Evolutionary conservation across 2,888 invertebrate species (phyloP).

Genomic region (Melieria picta): DNA sequence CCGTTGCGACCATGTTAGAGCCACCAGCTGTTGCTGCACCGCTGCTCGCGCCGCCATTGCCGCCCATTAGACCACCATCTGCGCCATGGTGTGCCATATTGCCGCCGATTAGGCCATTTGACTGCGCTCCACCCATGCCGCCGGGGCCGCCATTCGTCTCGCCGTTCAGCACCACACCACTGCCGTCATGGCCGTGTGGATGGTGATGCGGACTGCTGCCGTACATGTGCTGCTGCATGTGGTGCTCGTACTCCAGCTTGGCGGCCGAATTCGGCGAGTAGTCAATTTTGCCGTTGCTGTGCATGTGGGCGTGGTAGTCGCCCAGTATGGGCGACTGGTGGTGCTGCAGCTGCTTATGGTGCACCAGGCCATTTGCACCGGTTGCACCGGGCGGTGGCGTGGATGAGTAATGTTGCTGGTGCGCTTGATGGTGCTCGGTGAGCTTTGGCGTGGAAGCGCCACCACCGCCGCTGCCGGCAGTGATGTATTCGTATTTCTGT

Average conservation of each 20-base stretch:
- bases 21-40: constrained; percentile 36
- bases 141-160: constrained; percentile 41
- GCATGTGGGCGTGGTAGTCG: constrained; percentile 54
- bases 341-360: constrained; percentile 52
- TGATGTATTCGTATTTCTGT: constrained; percentile 65
- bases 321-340: constrained; percentile 51
- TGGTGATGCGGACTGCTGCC: constrained; percentile 58
- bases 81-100: constrained; percentile 32
- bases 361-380: constrained; percentile 50
- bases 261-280: constrained; percentile 56
- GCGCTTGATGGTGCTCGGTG: constrained; percentile 47
- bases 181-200: constrained; percentile 43
- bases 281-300: constrained; percentile 58
- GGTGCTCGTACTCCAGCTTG: constrained; percentile 58
- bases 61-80: constrained; percentile 30
- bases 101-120: constrained; percentile 45
- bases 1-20: not conserved
- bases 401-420: constrained; percentile 49
- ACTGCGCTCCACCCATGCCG: constrained; percentile 43
- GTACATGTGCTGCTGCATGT: constrained; percentile 59
- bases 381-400: constrained; percentile 52
- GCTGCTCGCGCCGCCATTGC: constrained; percentile 32
- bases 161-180: constrained; percentile 34
- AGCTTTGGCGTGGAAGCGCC: not conserved
- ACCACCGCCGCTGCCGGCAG: constrained; percentile 36